Evolutionary conservation across 2,797 vertebrate species (phyloP).

Genomic region (Muraenolepis orangiensis): DNA sequence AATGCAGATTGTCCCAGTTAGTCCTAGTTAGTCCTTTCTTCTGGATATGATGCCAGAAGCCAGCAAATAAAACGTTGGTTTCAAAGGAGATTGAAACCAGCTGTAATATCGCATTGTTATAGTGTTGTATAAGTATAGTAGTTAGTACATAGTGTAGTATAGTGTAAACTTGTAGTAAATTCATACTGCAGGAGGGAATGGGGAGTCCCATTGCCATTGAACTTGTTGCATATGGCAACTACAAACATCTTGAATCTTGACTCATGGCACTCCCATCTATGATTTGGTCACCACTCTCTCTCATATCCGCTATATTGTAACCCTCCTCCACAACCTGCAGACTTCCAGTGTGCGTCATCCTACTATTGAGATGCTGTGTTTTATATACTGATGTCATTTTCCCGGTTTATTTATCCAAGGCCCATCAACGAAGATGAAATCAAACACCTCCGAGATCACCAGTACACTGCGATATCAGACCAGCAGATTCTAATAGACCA

Average conservation of each 20-base stretch:
- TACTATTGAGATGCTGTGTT: background rate
- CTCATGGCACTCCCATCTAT: background rate
- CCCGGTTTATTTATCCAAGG: conserved; percentile 59
- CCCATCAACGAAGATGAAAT: conserved; percentile 94
- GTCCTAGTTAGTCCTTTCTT: background rate
- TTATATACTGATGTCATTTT: background rate
- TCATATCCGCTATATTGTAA: background rate
- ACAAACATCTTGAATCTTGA: too few relatives aligned
- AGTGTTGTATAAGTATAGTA: too few relatives aligned
- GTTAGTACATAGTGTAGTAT: too few relatives aligned
- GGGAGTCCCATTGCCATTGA: too few relatives aligned
- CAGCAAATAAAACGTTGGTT: background rate
- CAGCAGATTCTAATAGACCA: conserved; percentile 84
- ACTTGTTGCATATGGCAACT: too few relatives aligned
- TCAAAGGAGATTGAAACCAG: background rate
- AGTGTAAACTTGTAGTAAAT: too few relatives aligned
- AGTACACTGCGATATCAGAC: conserved; percentile 85
- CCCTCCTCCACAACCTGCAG: background rate
- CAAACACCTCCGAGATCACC: conserved; percentile 81
- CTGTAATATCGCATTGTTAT: background rate
- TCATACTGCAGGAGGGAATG: too few relatives aligned
- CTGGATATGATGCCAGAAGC: background rate
- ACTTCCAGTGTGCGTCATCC: background rate
- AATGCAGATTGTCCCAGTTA: background rate
- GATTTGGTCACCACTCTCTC: background rate